Percentiles rank a stretch among this genome's conserved stretches.
These are phyloP conservation scores for Myocastor coypus DNA, from an alignment of 2,113 vertebrate species.

Conservation along the genomic window DNA sequence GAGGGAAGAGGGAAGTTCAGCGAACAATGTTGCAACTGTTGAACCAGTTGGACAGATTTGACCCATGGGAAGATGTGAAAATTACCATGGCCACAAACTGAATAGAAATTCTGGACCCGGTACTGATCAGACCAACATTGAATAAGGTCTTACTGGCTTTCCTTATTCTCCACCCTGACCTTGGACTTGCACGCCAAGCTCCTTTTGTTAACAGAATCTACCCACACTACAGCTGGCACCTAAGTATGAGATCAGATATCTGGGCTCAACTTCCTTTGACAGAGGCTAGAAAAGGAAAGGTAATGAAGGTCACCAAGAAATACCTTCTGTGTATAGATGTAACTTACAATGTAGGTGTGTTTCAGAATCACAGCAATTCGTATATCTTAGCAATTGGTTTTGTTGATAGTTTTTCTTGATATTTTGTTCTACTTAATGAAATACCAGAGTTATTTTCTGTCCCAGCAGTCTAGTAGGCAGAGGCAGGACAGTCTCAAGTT, in stretches of 20 bases:
- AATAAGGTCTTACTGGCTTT: not conserved
- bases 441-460: not conserved
- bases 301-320: not conserved
- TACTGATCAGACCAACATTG: no score
- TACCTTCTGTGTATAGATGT: not conserved
- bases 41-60: no score
- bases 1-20: no score
- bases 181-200: not conserved
- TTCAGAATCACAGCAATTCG: not conserved
- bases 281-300: not conserved
- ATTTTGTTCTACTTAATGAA: not conserved
- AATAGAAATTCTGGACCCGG: no score
- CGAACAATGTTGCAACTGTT: no score
- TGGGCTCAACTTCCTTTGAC: not conserved
- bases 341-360: not conserved
- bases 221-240: not conserved
- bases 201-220: conserved; percentile 11
- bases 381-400: not conserved
- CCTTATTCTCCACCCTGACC: not conserved
- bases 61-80: no score
- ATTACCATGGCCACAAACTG: no score
- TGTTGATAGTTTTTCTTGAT: not conserved
- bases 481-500: not conserved
- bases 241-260: not conserved
- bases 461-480: not conserved